Evolutionary conservation across 2,888 invertebrate species (phyloP), one percentile per base, ranked within the genome.

Genomic region (Patella pellucida): DNA sequence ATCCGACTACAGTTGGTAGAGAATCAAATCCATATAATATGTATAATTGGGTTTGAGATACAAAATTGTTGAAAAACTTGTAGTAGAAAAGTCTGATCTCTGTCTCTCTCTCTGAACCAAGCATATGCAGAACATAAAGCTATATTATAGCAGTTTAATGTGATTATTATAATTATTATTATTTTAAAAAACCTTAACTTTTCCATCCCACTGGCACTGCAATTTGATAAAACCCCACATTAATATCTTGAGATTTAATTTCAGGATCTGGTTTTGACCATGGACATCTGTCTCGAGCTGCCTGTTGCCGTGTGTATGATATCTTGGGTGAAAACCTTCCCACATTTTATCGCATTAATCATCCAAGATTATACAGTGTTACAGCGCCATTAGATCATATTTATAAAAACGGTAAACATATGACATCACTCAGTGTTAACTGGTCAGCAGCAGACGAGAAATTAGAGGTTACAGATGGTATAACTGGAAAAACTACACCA

Each of bases 281-380:
- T 76, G 88, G 89, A 23, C 87, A 89, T 76, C 76, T 88, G 52
- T 79, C 83, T 7, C 81, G 90, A 31, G 86, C 89, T 7, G 74
- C 85, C 9, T 89, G 89, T 78, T 89, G 90, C 72, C 85, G 90
- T 14, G 79, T 89, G 15, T 85, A 88, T 62, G 84, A 85, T 19
- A 75, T 82, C 1, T 69, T 88, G 1, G 72, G 76, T 14, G 80
- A 83, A 9, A 76, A 81, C 16, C 79, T 89, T 15, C 87, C 87
- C 1, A 19, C 72, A 0, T 80, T 82, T 1, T 87, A 84, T 79
- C 72, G 73, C 7, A 82, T 86, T 5, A 85, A 87, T 77, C 87
- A 87, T 72, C 87, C 88, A 0, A 68, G 77, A 27, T 76, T 88
- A 50, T 83, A 86, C 23, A 79, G 84, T 0, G 77, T 81, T 9